Conservation (phyloP, 1,140 invertebrate genomes). For the Procambarus clarkii region DNA sequence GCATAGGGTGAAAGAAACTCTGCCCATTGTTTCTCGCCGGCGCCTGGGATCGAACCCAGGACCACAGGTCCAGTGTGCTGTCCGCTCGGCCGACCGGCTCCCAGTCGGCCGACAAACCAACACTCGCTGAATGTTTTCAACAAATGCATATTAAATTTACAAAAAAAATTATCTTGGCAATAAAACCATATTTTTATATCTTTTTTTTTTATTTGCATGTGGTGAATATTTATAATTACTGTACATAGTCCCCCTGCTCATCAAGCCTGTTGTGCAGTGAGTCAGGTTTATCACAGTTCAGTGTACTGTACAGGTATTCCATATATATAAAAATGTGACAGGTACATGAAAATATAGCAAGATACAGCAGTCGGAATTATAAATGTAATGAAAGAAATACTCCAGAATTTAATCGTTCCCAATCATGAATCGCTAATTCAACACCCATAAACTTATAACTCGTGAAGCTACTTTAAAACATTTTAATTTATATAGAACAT, state of each 20-base stretch:
- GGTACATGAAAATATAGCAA: neutral
- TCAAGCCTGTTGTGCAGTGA: neutral
- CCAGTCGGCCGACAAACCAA: too few relatives aligned
- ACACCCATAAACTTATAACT: too few relatives aligned
- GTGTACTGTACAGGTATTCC: neutral
- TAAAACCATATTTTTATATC: neutral
- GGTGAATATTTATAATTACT: neutral
- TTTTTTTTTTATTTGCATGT: conserved; percentile 1
- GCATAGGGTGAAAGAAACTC: too few relatives aligned
- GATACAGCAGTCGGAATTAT: neutral
- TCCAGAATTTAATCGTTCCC: neutral
- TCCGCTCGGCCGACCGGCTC: too few relatives aligned
- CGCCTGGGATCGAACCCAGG: too few relatives aligned
- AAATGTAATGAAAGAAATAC: neutral
- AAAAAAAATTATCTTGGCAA: neutral
- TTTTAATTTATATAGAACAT: too few relatives aligned
- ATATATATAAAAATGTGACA: neutral
- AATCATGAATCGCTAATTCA: too few relatives aligned
- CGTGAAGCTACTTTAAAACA: too few relatives aligned
- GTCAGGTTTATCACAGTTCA: conserved; percentile 7
- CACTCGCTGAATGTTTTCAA: too few relatives aligned
- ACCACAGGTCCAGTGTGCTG: too few relatives aligned
- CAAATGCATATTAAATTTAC: too few relatives aligned
- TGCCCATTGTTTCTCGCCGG: too few relatives aligned
- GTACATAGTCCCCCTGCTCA: neutral